These are phyloP conservation scores for Fregetta grallaria DNA, from an alignment of 2,113 vertebrate genomes.

Conservation along the genomic window DNA sequence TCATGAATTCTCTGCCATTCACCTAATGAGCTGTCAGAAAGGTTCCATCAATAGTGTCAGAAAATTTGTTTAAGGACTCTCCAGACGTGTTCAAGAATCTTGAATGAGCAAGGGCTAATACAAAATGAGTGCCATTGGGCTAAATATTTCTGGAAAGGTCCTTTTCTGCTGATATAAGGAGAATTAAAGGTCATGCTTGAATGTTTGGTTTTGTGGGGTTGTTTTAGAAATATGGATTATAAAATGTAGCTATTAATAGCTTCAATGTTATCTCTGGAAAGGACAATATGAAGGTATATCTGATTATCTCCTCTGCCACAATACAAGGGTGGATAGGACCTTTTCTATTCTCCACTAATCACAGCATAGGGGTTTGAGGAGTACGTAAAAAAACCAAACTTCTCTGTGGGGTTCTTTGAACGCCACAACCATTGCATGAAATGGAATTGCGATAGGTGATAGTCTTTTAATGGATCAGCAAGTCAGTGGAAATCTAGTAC, in stretches of 20 bases:
- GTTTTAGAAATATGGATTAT: neutral
- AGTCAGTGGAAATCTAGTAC: neutral
- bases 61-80: constrained; percentile 34
- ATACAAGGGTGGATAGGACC: neutral
- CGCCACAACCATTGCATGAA: neutral
- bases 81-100: constrained; percentile 8
- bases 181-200: constrained; percentile 22
- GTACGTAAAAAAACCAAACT: neutral
- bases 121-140: neutral
- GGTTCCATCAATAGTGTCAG: constrained; percentile 6
- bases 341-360: neutral
- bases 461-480: neutral
- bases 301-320: neutral
- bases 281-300: neutral
- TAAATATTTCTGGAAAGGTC: constrained; percentile 19
- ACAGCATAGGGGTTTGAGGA: neutral
- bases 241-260: neutral
- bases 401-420: neutral
- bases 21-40: constrained; percentile 37
- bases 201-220: neutral
- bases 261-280: neutral
- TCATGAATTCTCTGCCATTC: constrained; percentile 10
- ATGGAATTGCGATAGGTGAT: neutral
- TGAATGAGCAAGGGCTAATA: neutral
- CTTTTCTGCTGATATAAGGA: neutral